A percentile compares a stretch with the other conserved stretches of the same genome.
Conservation (phyloP, 2,113 vertebrate genomes). For the Caloenas nicobarica region DNA sequence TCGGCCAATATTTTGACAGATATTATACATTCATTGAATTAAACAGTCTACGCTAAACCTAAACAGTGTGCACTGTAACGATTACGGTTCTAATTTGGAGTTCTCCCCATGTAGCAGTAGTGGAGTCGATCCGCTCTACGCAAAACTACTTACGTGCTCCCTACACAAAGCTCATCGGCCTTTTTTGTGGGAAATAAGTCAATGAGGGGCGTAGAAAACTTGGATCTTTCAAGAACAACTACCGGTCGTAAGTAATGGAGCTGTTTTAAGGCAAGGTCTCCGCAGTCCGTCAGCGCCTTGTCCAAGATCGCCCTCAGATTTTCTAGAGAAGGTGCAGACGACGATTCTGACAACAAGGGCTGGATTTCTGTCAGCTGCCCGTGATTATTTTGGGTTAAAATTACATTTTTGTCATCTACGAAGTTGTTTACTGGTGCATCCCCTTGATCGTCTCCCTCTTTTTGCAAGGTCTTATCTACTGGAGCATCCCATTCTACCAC, state of each 20-base stretch:
- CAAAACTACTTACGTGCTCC: constrained; percentile 82
- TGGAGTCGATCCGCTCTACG: constrained; percentile 72
- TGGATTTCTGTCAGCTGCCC: constrained; percentile 78
- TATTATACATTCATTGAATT: constrained; percentile 85
- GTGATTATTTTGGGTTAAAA: constrained; percentile 74
- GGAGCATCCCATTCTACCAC: constrained; percentile 71
- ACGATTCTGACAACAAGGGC: constrained; percentile 80
- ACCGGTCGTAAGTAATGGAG: constrained; percentile 97
- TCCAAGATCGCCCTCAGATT: constrained; percentile 93
- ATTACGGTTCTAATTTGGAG: constrained; percentile 77
- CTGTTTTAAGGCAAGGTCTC: constrained; percentile 97
- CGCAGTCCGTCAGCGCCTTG: constrained; percentile 93
- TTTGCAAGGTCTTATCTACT: constrained; percentile 37
- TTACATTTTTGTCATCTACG: constrained; percentile 79
- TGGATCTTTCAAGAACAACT: constrained; percentile 93
- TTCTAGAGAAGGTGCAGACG: constrained; percentile 83
- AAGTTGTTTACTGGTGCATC: constrained; percentile 49
- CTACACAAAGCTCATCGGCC: constrained; percentile 87
- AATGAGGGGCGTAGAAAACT: constrained; percentile 84
- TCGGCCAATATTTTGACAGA: constrained; percentile 79
- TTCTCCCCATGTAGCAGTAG: constrained; percentile 73
- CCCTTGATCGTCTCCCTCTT: constrained; percentile 54
- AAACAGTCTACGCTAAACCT: constrained; percentile 79
- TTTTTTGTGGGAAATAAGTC: constrained; percentile 90
- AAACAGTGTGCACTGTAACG: constrained; percentile 67